phyloP scores from a whole-genome alignment of 2,888 invertebrate species.

The Caprella mutica region DNA sequence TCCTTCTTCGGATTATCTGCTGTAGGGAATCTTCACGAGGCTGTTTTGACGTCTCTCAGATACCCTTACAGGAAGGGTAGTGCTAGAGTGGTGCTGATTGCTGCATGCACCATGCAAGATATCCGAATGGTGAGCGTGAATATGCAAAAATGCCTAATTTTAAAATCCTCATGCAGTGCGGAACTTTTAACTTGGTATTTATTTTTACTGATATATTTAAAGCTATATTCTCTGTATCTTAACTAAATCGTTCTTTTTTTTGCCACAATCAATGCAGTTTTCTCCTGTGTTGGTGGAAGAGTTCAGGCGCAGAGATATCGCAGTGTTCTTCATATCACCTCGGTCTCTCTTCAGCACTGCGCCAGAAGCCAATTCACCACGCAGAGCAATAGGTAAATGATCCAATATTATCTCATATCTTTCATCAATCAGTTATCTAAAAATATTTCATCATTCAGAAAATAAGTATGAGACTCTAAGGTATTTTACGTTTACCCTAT shows the following conservation, averaged over 20 bases:
- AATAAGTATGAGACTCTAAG: too few species aligned
- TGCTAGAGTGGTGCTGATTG: constrained; percentile 8
- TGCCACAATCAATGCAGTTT: too few species aligned
- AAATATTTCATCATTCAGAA: too few species aligned
- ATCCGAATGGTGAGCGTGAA: constrained; percentile 6
- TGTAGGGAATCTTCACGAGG: constrained; percentile 5
- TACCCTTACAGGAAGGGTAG: constrained; percentile 15
- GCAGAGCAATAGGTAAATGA: background rate
- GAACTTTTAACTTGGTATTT: too few species aligned
- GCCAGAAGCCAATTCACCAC: background rate
- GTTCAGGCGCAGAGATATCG: constrained; percentile 1
- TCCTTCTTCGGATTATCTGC: background rate
- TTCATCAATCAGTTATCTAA: too few species aligned
- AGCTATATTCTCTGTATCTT: too few species aligned
- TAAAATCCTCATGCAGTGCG: too few species aligned
- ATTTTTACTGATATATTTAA: too few species aligned
- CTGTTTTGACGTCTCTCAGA: background rate
- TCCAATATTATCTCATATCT: background rate
- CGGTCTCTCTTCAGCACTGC: constrained; percentile 2
- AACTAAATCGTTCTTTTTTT: too few species aligned
- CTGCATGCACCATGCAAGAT: constrained; percentile 11
- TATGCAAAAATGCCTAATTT: too few species aligned
- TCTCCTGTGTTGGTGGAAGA: constrained; percentile 5
- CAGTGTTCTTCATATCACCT: constrained; percentile 7
- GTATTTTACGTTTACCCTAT: too few species aligned